These are phyloP conservation scores for Panagrolaimus sp. DNA, from an alignment of 1,140 invertebrate genomes.

Conservation along the genomic window DNA sequence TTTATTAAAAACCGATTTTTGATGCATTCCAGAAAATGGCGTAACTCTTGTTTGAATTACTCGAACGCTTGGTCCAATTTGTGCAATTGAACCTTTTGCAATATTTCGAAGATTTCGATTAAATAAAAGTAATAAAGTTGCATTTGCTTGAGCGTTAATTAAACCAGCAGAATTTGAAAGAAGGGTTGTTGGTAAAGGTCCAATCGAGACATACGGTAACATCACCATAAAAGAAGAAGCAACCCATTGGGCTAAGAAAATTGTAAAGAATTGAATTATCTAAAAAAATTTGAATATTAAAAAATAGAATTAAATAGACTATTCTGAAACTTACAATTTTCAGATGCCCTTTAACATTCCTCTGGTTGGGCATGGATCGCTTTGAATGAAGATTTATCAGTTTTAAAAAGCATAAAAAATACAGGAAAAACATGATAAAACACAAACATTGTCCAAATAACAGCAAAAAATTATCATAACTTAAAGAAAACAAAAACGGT, in stretches of 20 bases:
- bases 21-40: too few species aligned
- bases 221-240: not conserved
- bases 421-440: conserved; percentile 9
- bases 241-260: not conserved
- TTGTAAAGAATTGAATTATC: conserved; percentile 10
- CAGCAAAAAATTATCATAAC: conserved; percentile 11
- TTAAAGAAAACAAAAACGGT: not conserved
- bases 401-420: conserved; percentile 10
- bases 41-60: too few species aligned
- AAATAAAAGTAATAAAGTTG: not conserved
- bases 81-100: too few species aligned
- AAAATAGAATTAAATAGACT: too few species aligned
- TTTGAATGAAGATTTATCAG: not conserved
- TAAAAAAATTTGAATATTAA: too few species aligned
- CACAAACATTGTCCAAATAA: not conserved
- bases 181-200: not conserved
- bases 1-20: too few species aligned
- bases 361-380: not conserved
- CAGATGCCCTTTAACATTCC: conserved; percentile 1
- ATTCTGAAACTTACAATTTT: not conserved
- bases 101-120: conserved; percentile 2
- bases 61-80: too few species aligned
- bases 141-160: not conserved
- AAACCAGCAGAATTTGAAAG: not conserved
- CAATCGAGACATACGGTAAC: not conserved